Evolutionary conservation across 2,888 invertebrate species (phyloP).

Genomic region (Dorcus parallelipipedus): DNA sequence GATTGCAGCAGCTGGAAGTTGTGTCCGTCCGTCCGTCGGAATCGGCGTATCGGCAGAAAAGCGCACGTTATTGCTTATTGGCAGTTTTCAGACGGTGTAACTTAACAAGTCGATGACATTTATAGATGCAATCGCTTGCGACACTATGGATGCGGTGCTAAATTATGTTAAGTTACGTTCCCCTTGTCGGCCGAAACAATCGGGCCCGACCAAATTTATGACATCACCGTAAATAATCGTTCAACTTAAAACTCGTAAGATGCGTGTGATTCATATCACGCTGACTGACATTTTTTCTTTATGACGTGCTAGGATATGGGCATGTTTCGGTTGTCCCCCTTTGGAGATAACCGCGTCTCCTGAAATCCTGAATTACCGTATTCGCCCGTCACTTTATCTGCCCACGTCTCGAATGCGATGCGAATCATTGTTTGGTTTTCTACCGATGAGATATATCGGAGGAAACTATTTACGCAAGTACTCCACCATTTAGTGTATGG

Average conservation of each 20-base stretch:
- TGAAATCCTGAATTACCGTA: not conserved
- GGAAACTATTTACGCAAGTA: too few relatives aligned
- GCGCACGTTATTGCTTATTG: conserved; percentile 28
- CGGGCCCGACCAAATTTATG: conserved; percentile 33
- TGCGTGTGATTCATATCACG: conserved; percentile 23
- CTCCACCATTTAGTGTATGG: too few relatives aligned
- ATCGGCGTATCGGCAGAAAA: conserved; percentile 28
- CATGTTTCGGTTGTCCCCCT: conserved; percentile 18
- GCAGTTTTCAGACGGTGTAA: conserved; percentile 31
- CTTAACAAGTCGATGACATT: conserved; percentile 34
- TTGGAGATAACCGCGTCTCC: conserved; percentile 12
- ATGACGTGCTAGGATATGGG: conserved; percentile 19
- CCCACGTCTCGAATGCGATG: not conserved
- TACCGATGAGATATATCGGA: too few relatives aligned
- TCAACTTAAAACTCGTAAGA: conserved; percentile 15
- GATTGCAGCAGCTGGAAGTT: not conserved
- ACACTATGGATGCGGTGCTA: conserved; percentile 27
- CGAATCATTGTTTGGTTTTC: too few relatives aligned
- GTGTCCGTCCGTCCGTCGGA: conserved; percentile 4
- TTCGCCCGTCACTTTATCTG: not conserved
- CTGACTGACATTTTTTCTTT: conserved; percentile 22
- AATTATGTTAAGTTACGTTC: conserved; percentile 26
- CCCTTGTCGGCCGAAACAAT: conserved; percentile 30
- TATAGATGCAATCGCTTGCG: conserved; percentile 29
- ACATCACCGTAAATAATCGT: conserved; percentile 33